Conservation (phyloP, 2,113 vertebrate species). For the Syrmaticus mikado region DNA sequence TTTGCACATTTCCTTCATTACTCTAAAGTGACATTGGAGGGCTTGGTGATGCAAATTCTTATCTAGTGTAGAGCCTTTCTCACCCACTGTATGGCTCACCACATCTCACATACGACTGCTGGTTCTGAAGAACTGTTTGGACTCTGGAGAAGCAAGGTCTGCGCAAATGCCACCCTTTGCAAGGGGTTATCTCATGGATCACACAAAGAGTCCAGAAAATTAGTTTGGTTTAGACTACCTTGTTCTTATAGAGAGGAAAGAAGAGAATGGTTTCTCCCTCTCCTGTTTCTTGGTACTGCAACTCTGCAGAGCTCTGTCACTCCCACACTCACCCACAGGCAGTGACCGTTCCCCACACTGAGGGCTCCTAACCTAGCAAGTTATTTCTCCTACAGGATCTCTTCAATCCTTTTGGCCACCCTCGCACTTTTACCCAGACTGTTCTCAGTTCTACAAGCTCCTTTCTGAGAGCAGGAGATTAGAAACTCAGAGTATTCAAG, state of each 20-base stretch:
- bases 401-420: no score
- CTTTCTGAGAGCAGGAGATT: not conserved
- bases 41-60: not conserved
- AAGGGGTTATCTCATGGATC: not conserved
- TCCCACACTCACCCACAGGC: not conserved
- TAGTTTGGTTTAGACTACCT: not conserved
- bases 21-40: not conserved
- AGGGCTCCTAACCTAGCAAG: not conserved
- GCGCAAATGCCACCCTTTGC: not conserved
- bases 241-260: not conserved
- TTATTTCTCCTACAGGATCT: not conserved
- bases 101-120: not conserved
- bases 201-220: not conserved
- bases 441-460: not conserved
- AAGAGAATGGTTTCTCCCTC: not conserved
- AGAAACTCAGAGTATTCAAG: not conserved
- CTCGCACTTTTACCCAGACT: not conserved
- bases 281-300: not conserved
- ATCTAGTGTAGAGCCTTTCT: not conserved
- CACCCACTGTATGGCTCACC: not conserved
- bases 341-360: not conserved
- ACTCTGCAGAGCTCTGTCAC: not conserved
- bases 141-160: not conserved
- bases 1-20: not conserved
- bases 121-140: not conserved